Evolutionary conservation across 2,797 vertebrate species (phyloP), one percentile per base, ranked within the genome.

Genomic region (Rhinophrynus dorsalis): DNA sequence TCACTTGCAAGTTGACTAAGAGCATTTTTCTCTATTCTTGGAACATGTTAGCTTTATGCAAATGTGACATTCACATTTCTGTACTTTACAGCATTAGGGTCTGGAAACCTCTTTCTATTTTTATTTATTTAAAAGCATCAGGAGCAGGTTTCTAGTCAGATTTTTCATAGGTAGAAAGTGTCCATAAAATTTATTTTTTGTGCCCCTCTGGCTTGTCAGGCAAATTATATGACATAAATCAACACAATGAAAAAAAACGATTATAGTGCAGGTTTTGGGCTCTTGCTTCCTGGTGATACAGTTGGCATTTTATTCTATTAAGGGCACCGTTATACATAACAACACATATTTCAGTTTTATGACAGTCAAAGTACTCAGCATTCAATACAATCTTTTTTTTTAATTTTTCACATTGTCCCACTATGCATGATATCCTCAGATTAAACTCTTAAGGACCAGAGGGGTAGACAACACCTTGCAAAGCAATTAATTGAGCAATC

Each of bases 61-160:
- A 72, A 72, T 65, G 61, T 65, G 44, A 57, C 61, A 63, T 57
- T 56, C 51, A n/a, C 18, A 17, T 29, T 57, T 35, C 44, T 58
- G 44, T 30, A 58, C 52, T 72, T 65, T 57, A 48, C 52, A 21
- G 27, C 51, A 57, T 64, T 57, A 65, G 26, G n/a, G 32, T 24
- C 29, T 32, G 13, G 6, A 24, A 45, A 18, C 6, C 18, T 24
- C 21, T 56, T 57, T 58, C 23, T 51, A 48, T 56, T 33, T 56
- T 63, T 47, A 35, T 68, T 60, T 48, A 23, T 48, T 44, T 44
- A 44, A 12, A 26, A 26, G 23, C 47, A 17, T 56, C 40, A 47
- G 3, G 7, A n/a, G 6, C 6, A 18, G 27, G 29, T 29, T 44
- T 23, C 47, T 20, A 30, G 23, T 32, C 52, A n/a, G 32, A 38